Evolutionary conservation across 2,888 invertebrate species (phyloP), one percentile per base, ranked within the genome.

Genomic region (Suillia variegata): DNA sequence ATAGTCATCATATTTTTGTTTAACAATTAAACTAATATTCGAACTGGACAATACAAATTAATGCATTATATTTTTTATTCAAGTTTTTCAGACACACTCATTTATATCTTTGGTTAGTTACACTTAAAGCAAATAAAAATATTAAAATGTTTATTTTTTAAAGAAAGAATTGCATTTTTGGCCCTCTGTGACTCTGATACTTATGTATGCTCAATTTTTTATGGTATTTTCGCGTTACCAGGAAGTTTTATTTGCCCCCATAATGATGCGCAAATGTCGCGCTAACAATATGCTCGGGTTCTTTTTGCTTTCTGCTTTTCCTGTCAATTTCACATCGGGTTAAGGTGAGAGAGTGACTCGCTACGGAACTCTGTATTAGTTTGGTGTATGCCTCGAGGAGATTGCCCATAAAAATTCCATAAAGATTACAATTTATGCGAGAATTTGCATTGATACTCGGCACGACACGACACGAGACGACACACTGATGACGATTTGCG

Each of bases 331-430:
- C 51, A 54, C 54, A 59, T 63, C n/a, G n/a, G n/a, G n/a, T n/a
- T 67, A 65, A 61, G 65, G 62, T 62, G 62, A 58, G 17, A 31
- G 59, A 51, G 54, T 13, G 12, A 61, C 48, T 59, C 57, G 53
- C 61, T 63, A 63, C 74, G 77, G 76, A 76, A 76, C 71, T 70
- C 58, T 71, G 72, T 75, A 76, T 77, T 76, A 77, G 76, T 71
- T 68, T 62, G 48, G 65, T 62, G 64, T 67, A 67, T 68, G 71
- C 68, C 76, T 77, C 71, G 73, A 54, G 76, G 76, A 76, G 77
- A 76, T 76, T 77, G 76, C 73, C 77, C 77, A 76, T 77, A 76
- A 76, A 76, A 77, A 76, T 74, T 77, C 75, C 74, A 77, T 77
- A 77, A 76, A 76, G 76, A 76, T 76, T 75, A 69, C 76, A 72